Evolutionary conservation across 2,113 vertebrate species (phyloP), one percentile per base, ranked within the genome.

Genomic region (Amazona guildingii): DNA sequence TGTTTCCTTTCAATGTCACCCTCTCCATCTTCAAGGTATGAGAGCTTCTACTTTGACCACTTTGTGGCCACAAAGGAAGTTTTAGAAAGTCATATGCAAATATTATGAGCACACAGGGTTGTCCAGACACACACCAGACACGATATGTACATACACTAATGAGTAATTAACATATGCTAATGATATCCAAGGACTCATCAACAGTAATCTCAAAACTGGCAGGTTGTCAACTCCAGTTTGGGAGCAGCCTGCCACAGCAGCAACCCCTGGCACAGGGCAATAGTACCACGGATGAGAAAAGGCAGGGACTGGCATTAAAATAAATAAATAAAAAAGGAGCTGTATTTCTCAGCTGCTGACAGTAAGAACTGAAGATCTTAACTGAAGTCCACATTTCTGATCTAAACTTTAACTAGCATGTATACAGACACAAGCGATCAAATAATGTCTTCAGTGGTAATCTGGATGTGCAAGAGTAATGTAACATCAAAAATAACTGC

Each of bases 151-250:
- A 21, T 55, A 59, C 10, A 75, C 80, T 94, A 81, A 86, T 75
- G 43, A 94, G 76, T 78, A 92, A 95, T 94, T 92, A 83, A 83
- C 80, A 72, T 84, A 94, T 61, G 55, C 12, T 96, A 81, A 88
- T 81, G 33, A 75, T 61, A 88, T 18, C 64, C 73, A 78, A 90
- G 68, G 86, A 78, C n/a, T 93, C 72, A 83, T 70, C 61, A 93
- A 59, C 39, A 28, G 10, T 70, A 78, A 67, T 92, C 29, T 59
- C 61, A 91, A 66, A 88, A 75, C 43, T 55, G 76, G 64, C 70
- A 70, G 37, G n/a, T 67, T 93, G n/a, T 62, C 54, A 76, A 2
- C 29, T 90, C 25, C 41, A 52, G 16, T 74, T 83, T 84, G 73
- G 73, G 72, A 84, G 37, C 46, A 80, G 24, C 20, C 54, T 86